These are phyloP conservation scores for Stenolophus ochropezus DNA, from an alignment of 2,888 invertebrate species.

Conservation along the genomic window DNA sequence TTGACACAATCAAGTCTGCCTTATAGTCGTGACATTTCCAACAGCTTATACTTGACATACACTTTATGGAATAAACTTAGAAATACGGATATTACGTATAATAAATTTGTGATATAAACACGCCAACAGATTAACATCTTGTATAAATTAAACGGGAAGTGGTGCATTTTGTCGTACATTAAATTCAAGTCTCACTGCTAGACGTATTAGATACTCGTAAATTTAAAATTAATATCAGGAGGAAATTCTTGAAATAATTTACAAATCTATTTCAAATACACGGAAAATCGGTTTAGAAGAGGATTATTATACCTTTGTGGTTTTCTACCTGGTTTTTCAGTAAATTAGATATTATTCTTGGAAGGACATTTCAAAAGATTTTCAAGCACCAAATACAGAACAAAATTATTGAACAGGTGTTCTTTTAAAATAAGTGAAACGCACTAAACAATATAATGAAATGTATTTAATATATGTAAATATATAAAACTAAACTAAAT, in stretches of 20 bases:
- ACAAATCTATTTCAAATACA: background rate
- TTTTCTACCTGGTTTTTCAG: background rate
- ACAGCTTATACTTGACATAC: background rate
- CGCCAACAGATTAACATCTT: background rate
- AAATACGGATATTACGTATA: background rate
- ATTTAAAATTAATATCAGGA: background rate
- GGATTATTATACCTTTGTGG: background rate
- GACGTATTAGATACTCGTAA: background rate
- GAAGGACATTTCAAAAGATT: background rate
- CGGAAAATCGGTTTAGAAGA: background rate
- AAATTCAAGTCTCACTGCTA: background rate
- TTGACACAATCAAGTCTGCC: slow-evolving; percentile 23
- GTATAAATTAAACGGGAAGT: background rate
- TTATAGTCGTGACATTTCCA: slow-evolving; percentile 19
- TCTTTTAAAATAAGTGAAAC: too few relatives aligned
- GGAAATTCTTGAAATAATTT: background rate
- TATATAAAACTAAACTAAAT: too few relatives aligned
- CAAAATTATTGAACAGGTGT: too few relatives aligned
- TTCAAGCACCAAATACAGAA: too few relatives aligned
- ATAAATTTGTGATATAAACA: slow-evolving; percentile 22
- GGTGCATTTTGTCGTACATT: background rate
- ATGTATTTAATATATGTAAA: too few relatives aligned
- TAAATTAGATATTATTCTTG: background rate
- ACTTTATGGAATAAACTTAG: background rate
- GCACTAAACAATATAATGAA: too few relatives aligned